Evolutionary conservation across 2,888 invertebrate species (phyloP), one percentile per base, ranked within the genome.

Genomic region (Hirtodrosophila confusa): DNA sequence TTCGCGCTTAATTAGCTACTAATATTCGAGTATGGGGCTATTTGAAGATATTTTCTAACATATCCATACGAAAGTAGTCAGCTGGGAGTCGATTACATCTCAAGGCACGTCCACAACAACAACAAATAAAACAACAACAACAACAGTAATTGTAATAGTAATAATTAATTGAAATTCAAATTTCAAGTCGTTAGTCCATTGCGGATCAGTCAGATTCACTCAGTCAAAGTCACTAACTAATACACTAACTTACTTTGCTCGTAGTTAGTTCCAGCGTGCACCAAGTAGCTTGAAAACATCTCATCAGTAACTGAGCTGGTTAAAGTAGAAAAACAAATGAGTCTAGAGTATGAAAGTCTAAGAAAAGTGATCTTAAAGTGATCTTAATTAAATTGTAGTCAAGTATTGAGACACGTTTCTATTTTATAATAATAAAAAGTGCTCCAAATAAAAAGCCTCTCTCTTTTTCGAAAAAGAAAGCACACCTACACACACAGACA

Each of bases 371-470:
- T 31, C 9, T 37, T 10, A 31, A 31, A 8, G 6, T 5, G 27
- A 24, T 35, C 6, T 3, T 6, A 11, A 33, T 40, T 53, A 39
- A 0, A 27, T 33, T 24, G 0, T 35, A 33, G 54, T 57, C 53
- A 39, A n/a, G 17, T 17, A 17, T 27, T 12, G 2, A 27, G 48
- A 10, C 11, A 56, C 11, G 1, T 12, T 57, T 53, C n/a, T 11
- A 9, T 40, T 29, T 29, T 23, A 23, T 43, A n/a, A n/a, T 31
- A 23, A 48, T 6, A 4, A 31, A 47, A 44, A 49, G 48, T 33
- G 57, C 54, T 70, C 55, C 44, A 64, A 71, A 51, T 17, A 27
- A 60, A 69, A 65, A 78, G 63, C 71, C 76, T 79, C 71, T 75
- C 76, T 66, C 47, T 75, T 70, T 76, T 71, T 71, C 47, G 35